Evolutionary conservation across 2,888 invertebrate species (phyloP).

Genomic region (Dynastes maya): DNA sequence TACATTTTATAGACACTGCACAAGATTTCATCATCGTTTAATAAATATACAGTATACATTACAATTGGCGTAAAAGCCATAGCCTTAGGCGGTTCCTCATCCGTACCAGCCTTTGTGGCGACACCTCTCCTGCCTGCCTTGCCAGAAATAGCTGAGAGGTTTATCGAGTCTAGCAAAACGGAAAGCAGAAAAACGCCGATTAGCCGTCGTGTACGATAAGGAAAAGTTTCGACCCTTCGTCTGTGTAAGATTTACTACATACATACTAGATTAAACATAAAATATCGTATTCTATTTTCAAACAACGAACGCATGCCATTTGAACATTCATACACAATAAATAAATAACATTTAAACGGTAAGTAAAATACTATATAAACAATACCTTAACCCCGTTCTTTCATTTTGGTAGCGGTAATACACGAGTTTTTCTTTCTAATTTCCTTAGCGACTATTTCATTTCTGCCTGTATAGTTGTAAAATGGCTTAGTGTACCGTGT

Average conservation of each 20-base stretch:
- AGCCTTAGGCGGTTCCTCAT: background rate
- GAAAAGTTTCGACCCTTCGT: background rate
- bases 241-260: background rate
- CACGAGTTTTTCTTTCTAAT: background rate
- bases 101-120: conserved; percentile 29
- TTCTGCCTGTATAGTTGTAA: background rate
- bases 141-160: conserved; percentile 35
- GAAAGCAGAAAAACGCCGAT: conserved; percentile 10
- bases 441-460: conserved; percentile 3
- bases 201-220: background rate
- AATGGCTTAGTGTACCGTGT: background rate
- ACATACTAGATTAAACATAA: background rate
- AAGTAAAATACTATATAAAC: conserved; percentile 55
- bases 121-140: conserved; percentile 26
- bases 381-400: conserved; percentile 54
- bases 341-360: conserved; percentile 59
- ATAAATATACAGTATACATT: conserved; percentile 31
- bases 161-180: conserved; percentile 26
- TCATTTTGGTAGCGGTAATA: conserved; percentile 42
- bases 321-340: conserved; percentile 63
- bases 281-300: conserved; percentile 26
- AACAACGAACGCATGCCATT: conserved; percentile 59
- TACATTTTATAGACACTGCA: conserved; percentile 37
- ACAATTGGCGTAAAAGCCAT: background rate
- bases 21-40: conserved; percentile 34